Evolutionary conservation across 2,797 vertebrate species (phyloP).

Genomic region (Pantherophis alleghaniensis): DNA sequence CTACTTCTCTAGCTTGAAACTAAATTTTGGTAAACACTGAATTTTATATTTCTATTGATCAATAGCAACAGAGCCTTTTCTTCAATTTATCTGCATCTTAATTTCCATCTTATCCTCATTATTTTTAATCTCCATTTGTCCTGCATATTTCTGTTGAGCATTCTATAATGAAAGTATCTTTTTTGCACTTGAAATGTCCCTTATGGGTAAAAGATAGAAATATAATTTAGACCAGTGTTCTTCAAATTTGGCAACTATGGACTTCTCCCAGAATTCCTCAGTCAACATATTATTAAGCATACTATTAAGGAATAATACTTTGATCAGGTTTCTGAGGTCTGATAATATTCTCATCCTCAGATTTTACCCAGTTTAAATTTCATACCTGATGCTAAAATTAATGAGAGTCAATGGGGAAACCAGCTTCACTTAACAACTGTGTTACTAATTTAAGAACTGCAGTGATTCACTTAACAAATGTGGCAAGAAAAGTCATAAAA

Average conservation of each 20-base stretch:
- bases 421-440: neutral
- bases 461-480: neutral
- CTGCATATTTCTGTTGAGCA: too few species aligned
- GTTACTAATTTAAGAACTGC: neutral
- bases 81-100: neutral
- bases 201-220: neutral
- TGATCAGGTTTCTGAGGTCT: neutral
- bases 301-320: too few species aligned
- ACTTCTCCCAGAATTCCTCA: too few species aligned
- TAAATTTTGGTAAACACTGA: neutral
- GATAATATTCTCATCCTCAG: neutral
- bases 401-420: neutral
- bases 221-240: neutral
- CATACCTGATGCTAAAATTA: neutral
- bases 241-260: neutral
- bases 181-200: neutral
- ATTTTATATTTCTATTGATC: neutral
- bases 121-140: conserved; percentile 25
- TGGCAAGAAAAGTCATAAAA: neutral
- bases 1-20: neutral
- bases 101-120: conserved; percentile 13
- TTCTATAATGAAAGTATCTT: neutral
- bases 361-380: neutral
- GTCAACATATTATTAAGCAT: too few species aligned
- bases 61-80: neutral